Evolutionary conservation across 2,888 invertebrate species (phyloP).

Genomic region (Aspidapion aeneum): DNA sequence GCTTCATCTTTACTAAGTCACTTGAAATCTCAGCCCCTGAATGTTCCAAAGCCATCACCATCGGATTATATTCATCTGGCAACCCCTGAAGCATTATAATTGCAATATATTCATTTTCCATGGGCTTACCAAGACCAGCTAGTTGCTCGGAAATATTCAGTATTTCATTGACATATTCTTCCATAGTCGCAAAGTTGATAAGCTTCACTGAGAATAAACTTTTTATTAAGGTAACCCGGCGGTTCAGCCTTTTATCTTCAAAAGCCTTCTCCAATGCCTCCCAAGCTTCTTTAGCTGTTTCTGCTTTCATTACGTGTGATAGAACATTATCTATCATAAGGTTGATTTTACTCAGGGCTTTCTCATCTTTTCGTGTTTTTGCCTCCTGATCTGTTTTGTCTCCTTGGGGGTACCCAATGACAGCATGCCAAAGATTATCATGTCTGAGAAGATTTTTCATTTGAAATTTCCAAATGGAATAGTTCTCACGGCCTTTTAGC

Average conservation of each 20-base stretch:
- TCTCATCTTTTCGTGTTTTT: too few relatives aligned
- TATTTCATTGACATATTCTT: neutral
- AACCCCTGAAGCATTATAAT: neutral
- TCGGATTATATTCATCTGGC: neutral
- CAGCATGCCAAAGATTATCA: too few relatives aligned
- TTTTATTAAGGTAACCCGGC: neutral
- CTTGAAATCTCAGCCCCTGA: neutral
- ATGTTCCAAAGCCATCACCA: neutral
- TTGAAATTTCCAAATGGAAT: too few relatives aligned
- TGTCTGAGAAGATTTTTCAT: too few relatives aligned
- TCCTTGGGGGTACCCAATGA: too few relatives aligned
- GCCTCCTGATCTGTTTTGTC: too few relatives aligned
- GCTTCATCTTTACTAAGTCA: neutral
- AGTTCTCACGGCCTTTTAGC: too few relatives aligned
- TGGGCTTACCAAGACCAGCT: neutral
- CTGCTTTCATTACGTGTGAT: neutral
- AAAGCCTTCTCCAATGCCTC: neutral
- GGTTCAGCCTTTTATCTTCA: neutral
- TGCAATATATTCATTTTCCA: neutral
- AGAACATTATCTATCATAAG: too few relatives aligned
- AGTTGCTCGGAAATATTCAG: neutral
- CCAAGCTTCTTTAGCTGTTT: neutral
- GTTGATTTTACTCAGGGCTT: too few relatives aligned
- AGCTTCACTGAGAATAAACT: neutral
- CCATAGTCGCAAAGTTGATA: neutral